Conservation (phyloP, 1,140 invertebrate genomes). For the Metaphire vulgaris region DNA sequence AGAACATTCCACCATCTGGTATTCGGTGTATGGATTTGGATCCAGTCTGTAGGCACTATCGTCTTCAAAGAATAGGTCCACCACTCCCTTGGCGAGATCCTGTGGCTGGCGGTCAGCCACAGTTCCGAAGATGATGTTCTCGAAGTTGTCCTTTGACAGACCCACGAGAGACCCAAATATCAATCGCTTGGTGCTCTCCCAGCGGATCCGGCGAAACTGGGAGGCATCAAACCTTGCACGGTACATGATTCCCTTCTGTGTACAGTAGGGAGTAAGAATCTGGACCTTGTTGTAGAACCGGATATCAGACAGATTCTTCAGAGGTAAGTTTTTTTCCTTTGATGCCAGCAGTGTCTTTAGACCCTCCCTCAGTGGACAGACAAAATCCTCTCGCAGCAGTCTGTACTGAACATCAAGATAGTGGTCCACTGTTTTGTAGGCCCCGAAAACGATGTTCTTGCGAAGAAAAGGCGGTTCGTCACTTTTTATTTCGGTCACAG, state of each 20-base stretch:
- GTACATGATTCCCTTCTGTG: conserved; percentile 21
- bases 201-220: conserved; percentile 35
- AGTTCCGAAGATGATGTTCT: conserved; percentile 62
- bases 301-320: not conserved
- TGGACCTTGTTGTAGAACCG: conserved; percentile 6
- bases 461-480: conserved; percentile 53
- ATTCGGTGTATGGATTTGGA: not conserved
- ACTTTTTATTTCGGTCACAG: conserved; percentile 37
- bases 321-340: not conserved
- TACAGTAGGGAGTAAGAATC: not conserved
- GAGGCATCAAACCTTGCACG: conserved; percentile 38
- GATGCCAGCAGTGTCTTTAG: conserved; percentile 36
- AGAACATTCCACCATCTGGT: conserved; percentile 44
- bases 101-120: conserved; percentile 57
- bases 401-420: conserved; percentile 73
- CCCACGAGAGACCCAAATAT: conserved; percentile 66
- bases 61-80: conserved; percentile 47
- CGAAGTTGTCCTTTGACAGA: conserved; percentile 63
- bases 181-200: conserved; percentile 57
- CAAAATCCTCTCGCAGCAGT: conserved; percentile 65
- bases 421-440: conserved; percentile 60
- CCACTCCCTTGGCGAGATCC: not conserved
- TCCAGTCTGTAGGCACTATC: not conserved
- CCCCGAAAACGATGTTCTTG: conserved; percentile 59
- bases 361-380: conserved; percentile 50